Evolutionary conservation across 2,113 vertebrate species (phyloP).

Genomic region (Chloropsis hardwickii): DNA sequence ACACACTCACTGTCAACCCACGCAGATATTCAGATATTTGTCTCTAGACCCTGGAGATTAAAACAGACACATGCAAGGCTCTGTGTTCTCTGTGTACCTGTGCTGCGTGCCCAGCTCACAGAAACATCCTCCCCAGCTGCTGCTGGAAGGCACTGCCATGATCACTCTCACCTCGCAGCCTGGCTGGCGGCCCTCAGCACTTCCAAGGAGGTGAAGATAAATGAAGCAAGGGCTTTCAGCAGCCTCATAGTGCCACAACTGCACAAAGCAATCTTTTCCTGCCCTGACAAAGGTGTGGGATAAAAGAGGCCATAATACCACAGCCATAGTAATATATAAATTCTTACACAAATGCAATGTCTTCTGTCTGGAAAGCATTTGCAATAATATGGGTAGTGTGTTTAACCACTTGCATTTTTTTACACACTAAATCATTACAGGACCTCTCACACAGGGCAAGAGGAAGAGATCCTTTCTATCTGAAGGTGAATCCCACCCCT

Average conservation of each 20-base stretch:
- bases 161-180: neutral
- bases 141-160: rapidly evolving
- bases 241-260: neutral
- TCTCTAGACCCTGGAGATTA: neutral
- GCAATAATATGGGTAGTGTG: neutral
- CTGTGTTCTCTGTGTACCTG: rapidly evolving
- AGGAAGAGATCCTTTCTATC: neutral
- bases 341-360: neutral
- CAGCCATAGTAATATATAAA: neutral
- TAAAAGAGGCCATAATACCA: neutral
- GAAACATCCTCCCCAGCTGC: neutral
- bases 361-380: neutral
- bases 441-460: neutral
- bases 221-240: neutral
- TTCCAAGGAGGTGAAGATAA: neutral
- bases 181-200: neutral
- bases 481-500: neutral
- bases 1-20: neutral
- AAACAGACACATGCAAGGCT: neutral
- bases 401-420: neutral
- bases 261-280: neutral
- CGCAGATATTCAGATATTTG: neutral
- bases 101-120: neutral
- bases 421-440: neutral
- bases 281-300: rapidly evolving